These are phyloP conservation scores for Colletes gigas DNA, from an alignment of 1,140 invertebrate genomes.

Conservation along the genomic window DNA sequence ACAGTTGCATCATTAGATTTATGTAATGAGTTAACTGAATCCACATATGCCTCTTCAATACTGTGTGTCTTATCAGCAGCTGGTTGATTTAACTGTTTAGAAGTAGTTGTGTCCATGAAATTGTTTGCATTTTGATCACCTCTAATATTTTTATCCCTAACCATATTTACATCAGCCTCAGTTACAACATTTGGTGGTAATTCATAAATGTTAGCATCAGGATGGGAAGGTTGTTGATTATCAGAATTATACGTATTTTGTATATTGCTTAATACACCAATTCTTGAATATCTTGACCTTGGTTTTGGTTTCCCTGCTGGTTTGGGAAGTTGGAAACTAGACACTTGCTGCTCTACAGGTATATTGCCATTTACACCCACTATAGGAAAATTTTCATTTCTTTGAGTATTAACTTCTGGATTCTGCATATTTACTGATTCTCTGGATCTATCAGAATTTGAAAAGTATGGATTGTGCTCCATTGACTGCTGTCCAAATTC, in stretches of 20 bases:
- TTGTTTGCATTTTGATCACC: neutral
- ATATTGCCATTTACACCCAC: slow-evolving; percentile 1
- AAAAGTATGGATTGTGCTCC: slow-evolving; percentile 46
- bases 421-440: too few species aligned
- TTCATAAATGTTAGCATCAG: slow-evolving; percentile 5
- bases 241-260: neutral
- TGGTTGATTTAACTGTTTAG: neutral
- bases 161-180: neutral
- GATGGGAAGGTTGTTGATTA: neutral
- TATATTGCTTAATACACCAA: neutral
- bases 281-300: slow-evolving; percentile 44
- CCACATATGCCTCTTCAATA: slow-evolving; percentile 27
- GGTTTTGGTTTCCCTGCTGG: slow-evolving; percentile 56
- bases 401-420: neutral
- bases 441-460: too few species aligned
- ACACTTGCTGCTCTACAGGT: neutral
- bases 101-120: neutral
- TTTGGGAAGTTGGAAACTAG: neutral
- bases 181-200: slow-evolving; percentile 24
- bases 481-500: neutral
- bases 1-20: slow-evolving; percentile 60
- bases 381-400: slow-evolving; percentile 30
- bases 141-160: neutral
- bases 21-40: slow-evolving; percentile 47
- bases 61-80: slow-evolving; percentile 18